Percentiles rank a stretch among this genome's conserved stretches.
Conservation (phyloP, 2,113 vertebrate species). For the Capricornis sumatraensis region DNA sequence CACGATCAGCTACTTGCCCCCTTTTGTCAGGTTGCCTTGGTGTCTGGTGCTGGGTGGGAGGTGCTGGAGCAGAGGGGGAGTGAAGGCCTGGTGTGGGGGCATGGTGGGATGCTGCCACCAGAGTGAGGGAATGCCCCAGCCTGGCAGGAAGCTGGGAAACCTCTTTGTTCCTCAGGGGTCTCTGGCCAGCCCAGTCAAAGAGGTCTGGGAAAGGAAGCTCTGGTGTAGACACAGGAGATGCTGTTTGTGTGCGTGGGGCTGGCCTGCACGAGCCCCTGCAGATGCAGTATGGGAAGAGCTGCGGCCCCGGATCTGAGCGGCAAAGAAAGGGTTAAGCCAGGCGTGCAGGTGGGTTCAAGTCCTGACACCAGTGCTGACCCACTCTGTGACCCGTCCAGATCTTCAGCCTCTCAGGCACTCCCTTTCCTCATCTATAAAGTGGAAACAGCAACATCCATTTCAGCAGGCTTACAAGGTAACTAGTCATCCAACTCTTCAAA, state of each 20-base stretch:
- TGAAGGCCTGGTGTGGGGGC: too few relatives aligned
- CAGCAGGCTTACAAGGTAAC: background rate
- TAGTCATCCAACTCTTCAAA: background rate
- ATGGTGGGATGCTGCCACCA: background rate
- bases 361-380: background rate
- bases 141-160: background rate
- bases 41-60: background rate
- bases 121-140: background rate
- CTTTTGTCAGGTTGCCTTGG: background rate
- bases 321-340: background rate
- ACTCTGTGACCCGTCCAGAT: background rate
- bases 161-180: background rate
- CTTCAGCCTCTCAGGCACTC: background rate
- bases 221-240: background rate
- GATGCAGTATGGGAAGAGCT: background rate
- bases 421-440: background rate
- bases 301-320: background rate
- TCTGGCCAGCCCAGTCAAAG: background rate
- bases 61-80: background rate
- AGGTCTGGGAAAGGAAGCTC: slow-evolving; percentile 2
- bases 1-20: background rate
- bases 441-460: background rate
- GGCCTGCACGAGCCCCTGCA: accelerated
- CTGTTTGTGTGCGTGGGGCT: accelerated
- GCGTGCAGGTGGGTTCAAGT: background rate